Percentiles rank a stretch among this genome's conserved stretches.
phyloP scores from a whole-genome alignment of 2,888 invertebrate species.

The Epiblema foenella region DNA sequence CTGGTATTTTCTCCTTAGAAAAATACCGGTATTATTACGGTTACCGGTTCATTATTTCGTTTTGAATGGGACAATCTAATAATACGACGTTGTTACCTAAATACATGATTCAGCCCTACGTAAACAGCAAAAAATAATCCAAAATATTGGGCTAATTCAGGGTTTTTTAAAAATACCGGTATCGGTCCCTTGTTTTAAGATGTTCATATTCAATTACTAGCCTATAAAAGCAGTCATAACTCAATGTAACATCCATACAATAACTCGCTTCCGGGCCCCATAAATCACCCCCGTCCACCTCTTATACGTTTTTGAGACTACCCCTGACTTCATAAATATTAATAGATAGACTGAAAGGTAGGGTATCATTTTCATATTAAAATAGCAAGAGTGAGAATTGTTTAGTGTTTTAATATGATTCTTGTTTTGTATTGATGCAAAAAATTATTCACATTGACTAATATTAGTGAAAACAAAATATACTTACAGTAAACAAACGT shows the following conservation, averaged over 20 bases:
- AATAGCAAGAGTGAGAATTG: constrained; percentile 5
- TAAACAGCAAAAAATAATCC: no score
- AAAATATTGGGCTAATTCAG: no score
- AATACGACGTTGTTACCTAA: no score
- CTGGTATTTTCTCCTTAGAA: no score
- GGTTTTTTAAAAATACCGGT: no score
- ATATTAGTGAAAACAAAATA: not conserved
- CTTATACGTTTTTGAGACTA: constrained; percentile 59
- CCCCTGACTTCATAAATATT: constrained; percentile 43
- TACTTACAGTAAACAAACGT: no score
- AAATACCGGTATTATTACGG: no score
- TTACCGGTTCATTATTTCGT: no score
- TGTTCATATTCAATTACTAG: constrained; percentile 7
- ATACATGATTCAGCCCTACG: no score
- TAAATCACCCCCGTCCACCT: constrained; percentile 46
- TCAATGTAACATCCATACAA: constrained; percentile 52
- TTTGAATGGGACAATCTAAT: no score
- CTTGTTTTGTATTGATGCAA: not conserved
- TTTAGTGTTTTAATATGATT: not conserved
- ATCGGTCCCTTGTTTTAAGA: not conserved
- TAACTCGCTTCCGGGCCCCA: constrained; percentile 42
- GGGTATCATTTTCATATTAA: constrained; percentile 17
- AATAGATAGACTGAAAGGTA: constrained; percentile 30
- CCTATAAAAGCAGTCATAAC: constrained; percentile 15
- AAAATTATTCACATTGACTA: no score